These are phyloP conservation scores for Elaphurus davidianus DNA, from an alignment of 2,113 vertebrate genomes.

Conservation along the genomic window DNA sequence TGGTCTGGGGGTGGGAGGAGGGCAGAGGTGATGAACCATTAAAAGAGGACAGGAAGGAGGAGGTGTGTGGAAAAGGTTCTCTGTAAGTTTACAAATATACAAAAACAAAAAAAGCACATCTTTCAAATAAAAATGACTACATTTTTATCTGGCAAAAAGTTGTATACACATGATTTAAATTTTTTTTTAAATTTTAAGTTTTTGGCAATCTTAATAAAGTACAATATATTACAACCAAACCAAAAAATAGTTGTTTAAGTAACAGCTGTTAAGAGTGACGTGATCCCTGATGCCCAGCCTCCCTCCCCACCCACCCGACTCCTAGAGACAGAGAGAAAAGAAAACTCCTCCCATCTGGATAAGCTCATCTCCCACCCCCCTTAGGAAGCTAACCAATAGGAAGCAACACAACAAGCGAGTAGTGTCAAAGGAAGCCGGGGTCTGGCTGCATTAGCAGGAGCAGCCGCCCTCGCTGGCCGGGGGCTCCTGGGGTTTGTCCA, in stretches of 20 bases:
- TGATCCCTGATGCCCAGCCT: constrained; percentile 72
- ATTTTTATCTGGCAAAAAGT: constrained; percentile 82
- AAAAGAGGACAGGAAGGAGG: constrained; percentile 61
- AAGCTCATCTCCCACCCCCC: constrained; percentile 80
- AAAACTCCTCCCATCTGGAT: constrained; percentile 83
- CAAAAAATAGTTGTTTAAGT: constrained; percentile 83
- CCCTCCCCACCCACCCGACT: constrained; percentile 69
- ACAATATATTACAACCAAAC: constrained; percentile 89
- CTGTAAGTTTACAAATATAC: constrained; percentile 90
- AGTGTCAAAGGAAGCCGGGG: constrained; percentile 78
- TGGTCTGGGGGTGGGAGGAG: constrained; percentile 11
- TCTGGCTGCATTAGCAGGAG: constrained; percentile 88
- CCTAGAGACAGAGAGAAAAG: constrained; percentile 79
- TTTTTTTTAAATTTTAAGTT: constrained; percentile 81
- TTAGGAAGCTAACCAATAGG: constrained; percentile 89
- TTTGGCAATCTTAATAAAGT: constrained; percentile 93
- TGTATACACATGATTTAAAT: constrained; percentile 81
- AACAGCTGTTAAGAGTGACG: constrained; percentile 78
- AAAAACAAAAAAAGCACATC: constrained; percentile 82
- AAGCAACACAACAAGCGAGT: constrained; percentile 91
- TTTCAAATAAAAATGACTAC: constrained; percentile 79
- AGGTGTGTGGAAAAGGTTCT: constrained; percentile 76
- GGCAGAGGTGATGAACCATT: constrained; percentile 21
- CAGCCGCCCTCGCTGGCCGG: constrained; percentile 89
- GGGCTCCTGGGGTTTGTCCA: constrained; percentile 93